Evolutionary conservation across 92 coral and sea anemone species (phyloP).

Genomic region (Palythoa grandis): DNA sequence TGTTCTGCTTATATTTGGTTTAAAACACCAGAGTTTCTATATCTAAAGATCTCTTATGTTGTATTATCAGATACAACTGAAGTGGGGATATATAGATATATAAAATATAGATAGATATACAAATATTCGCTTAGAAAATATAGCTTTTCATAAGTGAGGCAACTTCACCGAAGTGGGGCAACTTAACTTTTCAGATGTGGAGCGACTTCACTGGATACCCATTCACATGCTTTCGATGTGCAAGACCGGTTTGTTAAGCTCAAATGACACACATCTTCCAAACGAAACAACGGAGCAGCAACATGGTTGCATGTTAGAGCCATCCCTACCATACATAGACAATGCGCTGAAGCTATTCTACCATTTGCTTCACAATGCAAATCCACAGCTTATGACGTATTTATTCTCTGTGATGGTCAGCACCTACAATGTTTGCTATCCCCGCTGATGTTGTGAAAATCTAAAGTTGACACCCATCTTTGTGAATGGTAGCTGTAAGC

Average conservation of each 20-base stretch:
- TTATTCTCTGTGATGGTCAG: conserved; percentile 57
- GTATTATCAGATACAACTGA: no score
- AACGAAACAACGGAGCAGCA: conserved; percentile 51
- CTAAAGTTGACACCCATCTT: conserved; percentile 46
- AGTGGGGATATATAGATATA: no score
- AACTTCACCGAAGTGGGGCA: no score
- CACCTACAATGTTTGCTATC: conserved; percentile 54
- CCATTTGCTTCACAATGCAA: conserved; percentile 52
- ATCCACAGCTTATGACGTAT: conserved; percentile 52
- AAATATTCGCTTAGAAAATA: no score
- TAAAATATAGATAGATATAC: no score
- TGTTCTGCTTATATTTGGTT: no score
- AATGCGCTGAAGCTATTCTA: conserved; percentile 45
- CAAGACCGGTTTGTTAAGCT: conserved; percentile 55
- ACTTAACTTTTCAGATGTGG: no score
- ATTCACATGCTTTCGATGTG: conserved; percentile 56
- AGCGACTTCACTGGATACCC: conserved; percentile 15
- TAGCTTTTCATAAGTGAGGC: no score
- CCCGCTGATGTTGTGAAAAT: conserved; percentile 49
- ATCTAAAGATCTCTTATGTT: no score
- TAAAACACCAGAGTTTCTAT: no score
- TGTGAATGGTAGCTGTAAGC: conserved; percentile 54
- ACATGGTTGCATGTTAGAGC: conserved; percentile 57
- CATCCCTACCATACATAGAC: conserved; percentile 60
- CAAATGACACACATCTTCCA: conserved; percentile 52